A percentile compares a stretch with the other conserved stretches of the same genome.
These are phyloP conservation scores for Phoeniculus purpureus DNA, from an alignment of 2,797 vertebrate genomes.

Conservation along the genomic window DNA sequence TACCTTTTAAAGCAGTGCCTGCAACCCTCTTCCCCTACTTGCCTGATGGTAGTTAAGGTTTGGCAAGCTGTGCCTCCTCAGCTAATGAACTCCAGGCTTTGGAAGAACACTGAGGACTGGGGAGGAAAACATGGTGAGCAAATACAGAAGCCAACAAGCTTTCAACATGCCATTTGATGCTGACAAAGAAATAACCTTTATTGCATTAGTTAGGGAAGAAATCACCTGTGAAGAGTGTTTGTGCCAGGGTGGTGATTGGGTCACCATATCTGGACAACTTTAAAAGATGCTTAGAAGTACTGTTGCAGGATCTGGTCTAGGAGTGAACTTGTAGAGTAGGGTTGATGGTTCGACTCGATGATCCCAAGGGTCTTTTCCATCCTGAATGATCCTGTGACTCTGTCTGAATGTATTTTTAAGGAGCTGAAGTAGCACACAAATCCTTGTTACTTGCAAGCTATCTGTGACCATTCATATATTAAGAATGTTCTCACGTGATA, in stretches of 20 bases:
- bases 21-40: background rate
- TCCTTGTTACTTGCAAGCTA: background rate
- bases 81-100: background rate
- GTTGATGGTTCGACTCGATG: too few relatives aligned
- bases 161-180: background rate
- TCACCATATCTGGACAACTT: too few relatives aligned
- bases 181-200: background rate
- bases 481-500: background rate
- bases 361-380: too few relatives aligned
- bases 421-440: background rate
- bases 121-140: background rate
- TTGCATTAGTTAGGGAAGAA: background rate
- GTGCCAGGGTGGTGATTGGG: too few relatives aligned
- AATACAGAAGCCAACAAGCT: background rate
- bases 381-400: too few relatives aligned
- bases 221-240: background rate
- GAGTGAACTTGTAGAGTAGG: too few relatives aligned
- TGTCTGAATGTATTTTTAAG: background rate
- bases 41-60: rapidly evolving
- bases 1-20: background rate
- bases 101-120: background rate
- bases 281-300: too few relatives aligned
- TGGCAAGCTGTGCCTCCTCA: background rate
- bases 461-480: rapidly evolving
- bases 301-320: too few relatives aligned